These are phyloP conservation scores for Diaperis boleti DNA, from an alignment of 2,888 invertebrate genomes.

Conservation along the genomic window DNA sequence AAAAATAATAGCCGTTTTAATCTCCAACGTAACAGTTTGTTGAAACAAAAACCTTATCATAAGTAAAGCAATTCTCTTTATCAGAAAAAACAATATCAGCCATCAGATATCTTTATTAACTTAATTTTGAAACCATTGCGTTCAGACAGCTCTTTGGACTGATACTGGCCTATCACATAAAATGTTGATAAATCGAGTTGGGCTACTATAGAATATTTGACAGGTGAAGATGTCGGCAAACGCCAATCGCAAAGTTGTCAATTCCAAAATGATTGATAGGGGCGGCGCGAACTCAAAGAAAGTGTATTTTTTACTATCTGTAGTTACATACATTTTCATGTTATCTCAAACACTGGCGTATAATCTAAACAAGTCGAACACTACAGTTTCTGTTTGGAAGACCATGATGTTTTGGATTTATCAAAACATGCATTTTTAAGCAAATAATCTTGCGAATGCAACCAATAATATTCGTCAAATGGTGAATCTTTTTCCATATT, in stretches of 20 bases:
- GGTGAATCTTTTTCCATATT: slow-evolving; percentile 43
- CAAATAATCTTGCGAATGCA: slow-evolving; percentile 15
- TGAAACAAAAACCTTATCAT: slow-evolving; percentile 23
- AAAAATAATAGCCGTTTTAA: neutral
- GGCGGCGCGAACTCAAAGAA: slow-evolving; percentile 52
- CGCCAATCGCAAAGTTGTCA: slow-evolving; percentile 62
- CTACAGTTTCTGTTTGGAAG: slow-evolving; percentile 42
- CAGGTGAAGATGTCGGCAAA: slow-evolving; percentile 64
- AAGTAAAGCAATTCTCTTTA: slow-evolving; percentile 35
- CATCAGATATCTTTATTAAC: slow-evolving; percentile 42
- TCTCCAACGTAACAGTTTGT: neutral
- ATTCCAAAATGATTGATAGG: slow-evolving; percentile 60
- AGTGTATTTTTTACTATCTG: slow-evolving; percentile 42
- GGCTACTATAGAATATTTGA: slow-evolving; percentile 51
- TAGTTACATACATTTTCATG: slow-evolving; percentile 43
- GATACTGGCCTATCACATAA: neutral
- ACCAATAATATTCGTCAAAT: slow-evolving; percentile 18
- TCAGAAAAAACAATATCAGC: slow-evolving; percentile 39
- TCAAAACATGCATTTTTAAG: slow-evolving; percentile 2
- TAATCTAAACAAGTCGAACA: slow-evolving; percentile 45
- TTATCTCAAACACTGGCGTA: slow-evolving; percentile 48
- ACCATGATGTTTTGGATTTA: slow-evolving; percentile 41
- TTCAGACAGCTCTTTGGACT: slow-evolving; percentile 8
- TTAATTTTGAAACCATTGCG: slow-evolving; percentile 37
- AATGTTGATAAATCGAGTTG: slow-evolving; percentile 24